Conservation (phyloP, 2,888 invertebrate genomes). For the Mythimna pallens region DNA sequence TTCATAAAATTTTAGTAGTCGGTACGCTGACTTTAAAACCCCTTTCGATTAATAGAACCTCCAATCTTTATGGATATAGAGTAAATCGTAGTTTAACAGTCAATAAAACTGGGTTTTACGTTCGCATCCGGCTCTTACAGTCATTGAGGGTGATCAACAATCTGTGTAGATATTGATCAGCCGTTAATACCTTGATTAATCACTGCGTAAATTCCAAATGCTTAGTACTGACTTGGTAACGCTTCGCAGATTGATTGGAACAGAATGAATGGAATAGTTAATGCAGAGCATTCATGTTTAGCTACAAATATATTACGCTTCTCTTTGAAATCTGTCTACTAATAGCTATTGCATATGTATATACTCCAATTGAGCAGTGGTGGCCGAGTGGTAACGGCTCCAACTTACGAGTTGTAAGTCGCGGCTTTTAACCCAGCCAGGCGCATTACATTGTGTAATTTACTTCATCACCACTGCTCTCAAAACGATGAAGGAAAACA, state of each 20-base stretch:
- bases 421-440: too few species aligned
- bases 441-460: too few species aligned
- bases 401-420: too few species aligned
- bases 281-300: neutral
- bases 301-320: neutral
- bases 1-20: neutral
- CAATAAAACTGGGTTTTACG: conserved; percentile 46
- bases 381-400: too few species aligned
- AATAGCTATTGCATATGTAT: neutral
- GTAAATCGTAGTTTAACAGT: conserved; percentile 40
- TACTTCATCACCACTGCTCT: too few species aligned
- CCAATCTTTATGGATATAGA: conserved; percentile 35
- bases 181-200: conserved; percentile 68
- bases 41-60: conserved; percentile 18
- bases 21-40: neutral
- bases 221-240: conserved; percentile 33
- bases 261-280: conserved; percentile 15
- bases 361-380: too few species aligned
- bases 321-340: neutral
- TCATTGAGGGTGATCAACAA: conserved; percentile 48
- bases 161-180: conserved; percentile 66
- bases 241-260: conserved; percentile 32
- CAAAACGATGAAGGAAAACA: too few species aligned
- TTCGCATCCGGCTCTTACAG: conserved; percentile 16
- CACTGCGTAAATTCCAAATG: conserved; percentile 57